phyloP scores from a whole-genome alignment of 2,113 vertebrate species.

The Marcusenius ussheri region DNA sequence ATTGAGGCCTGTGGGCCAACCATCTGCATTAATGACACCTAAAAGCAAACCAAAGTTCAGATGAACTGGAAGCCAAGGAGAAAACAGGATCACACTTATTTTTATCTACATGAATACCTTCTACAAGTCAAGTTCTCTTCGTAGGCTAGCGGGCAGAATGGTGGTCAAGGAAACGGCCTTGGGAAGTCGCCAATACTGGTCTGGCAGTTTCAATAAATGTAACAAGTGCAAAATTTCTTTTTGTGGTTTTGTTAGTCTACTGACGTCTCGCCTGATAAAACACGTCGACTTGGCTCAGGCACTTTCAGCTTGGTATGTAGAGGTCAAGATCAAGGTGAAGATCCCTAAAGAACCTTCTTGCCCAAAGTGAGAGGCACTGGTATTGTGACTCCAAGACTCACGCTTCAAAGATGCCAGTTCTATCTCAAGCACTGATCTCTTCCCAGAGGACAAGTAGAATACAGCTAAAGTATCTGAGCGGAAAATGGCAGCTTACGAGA shows the following conservation, averaged over 20 bases:
- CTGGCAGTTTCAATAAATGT: neutral
- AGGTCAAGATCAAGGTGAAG: neutral
- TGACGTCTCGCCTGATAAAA: neutral
- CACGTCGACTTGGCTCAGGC: neutral
- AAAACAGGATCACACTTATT: neutral
- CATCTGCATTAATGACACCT: neutral
- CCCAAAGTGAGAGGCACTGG: neutral
- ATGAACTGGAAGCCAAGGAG: neutral
- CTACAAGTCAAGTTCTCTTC: neutral
- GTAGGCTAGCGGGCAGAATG: neutral
- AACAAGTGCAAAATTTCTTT: neutral
- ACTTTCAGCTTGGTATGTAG: neutral
- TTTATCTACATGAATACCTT: neutral
- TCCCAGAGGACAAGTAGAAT: neutral
- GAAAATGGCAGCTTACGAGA: neutral
- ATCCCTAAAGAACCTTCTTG: neutral
- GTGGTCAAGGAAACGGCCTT: neutral
- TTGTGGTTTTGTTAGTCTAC: neutral
- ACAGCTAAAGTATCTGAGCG: neutral
- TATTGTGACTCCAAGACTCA: neutral
- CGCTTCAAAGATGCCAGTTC: neutral
- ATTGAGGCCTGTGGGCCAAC: neutral
- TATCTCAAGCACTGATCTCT: neutral
- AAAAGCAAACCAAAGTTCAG: neutral
- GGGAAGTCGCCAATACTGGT: neutral